Percentiles rank a stretch among this genome's conserved stretches.
Evolutionary conservation across 1,140 invertebrate genomes (phyloP).

Genomic region (Drosophila melanogaster): Release_6_plus_ISO1_MT NT_033777.3:30440001-30440500

Average conservation of each 20-base stretch:
- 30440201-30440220: conserved; percentile 53
- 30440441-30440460: neutral
- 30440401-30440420: conserved; percentile 44
- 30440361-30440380: conserved; percentile 65
- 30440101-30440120: neutral
- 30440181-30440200: conserved; percentile 2
- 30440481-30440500: conserved; percentile 51
- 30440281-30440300: conserved; percentile 45
- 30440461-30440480: conserved; percentile 58
- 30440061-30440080: conserved; percentile 36
- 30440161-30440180: conserved; percentile 23
- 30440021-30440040: conserved; percentile 24
- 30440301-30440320: conserved; percentile 1
- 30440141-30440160: conserved; percentile 21
- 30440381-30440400: conserved; percentile 17
- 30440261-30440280: conserved; percentile 51
- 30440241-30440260: conserved; percentile 18
- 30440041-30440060: conserved; percentile 22
- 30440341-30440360: conserved; percentile 31
- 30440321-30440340: conserved; percentile 20
- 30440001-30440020: conserved; percentile 9
- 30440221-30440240: conserved; percentile 44
- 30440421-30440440: conserved; percentile 46
- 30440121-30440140: neutral
- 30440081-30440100: conserved; percentile 2